Conservation (phyloP, 2,113 vertebrate species). For the Nycticorax nycticorax region DNA sequence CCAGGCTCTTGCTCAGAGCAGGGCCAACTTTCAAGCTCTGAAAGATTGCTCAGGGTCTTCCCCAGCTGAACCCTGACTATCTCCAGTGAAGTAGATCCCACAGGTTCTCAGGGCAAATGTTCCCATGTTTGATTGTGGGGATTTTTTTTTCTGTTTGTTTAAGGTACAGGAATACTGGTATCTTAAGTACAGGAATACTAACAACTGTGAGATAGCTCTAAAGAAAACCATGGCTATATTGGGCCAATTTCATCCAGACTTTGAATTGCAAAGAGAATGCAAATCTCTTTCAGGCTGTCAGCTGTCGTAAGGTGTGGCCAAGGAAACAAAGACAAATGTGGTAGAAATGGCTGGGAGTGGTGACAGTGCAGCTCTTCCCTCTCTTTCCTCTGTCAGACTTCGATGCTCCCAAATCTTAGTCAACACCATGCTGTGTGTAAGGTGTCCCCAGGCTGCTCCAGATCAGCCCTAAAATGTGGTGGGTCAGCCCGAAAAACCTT, state of each 20-base stretch:
- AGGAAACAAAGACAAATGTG: neutral
- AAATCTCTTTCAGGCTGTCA: neutral
- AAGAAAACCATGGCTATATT: neutral
- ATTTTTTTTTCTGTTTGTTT: neutral
- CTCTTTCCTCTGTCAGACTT: neutral
- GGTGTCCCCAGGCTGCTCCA: neutral
- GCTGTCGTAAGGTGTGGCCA: neutral
- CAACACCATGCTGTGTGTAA: neutral
- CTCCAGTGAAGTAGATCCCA: neutral
- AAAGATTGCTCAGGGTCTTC: neutral
- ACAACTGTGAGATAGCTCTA: neutral
- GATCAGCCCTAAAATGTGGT: neutral
- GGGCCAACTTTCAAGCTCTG: neutral
- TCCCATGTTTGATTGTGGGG: accelerated
- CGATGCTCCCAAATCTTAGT: neutral
- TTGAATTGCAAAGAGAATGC: neutral
- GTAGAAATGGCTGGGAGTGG: neutral
- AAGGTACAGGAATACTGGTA: neutral
- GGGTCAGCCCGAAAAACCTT: neutral
- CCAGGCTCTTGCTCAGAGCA: neutral
- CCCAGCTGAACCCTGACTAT: neutral
- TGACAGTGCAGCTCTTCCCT: neutral
- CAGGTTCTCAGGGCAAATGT: neutral
- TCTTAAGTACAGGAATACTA: neutral
- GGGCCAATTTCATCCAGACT: neutral